Evolutionary conservation across 2,113 vertebrate genomes (phyloP).

Genomic region (Tyto alba): DNA sequence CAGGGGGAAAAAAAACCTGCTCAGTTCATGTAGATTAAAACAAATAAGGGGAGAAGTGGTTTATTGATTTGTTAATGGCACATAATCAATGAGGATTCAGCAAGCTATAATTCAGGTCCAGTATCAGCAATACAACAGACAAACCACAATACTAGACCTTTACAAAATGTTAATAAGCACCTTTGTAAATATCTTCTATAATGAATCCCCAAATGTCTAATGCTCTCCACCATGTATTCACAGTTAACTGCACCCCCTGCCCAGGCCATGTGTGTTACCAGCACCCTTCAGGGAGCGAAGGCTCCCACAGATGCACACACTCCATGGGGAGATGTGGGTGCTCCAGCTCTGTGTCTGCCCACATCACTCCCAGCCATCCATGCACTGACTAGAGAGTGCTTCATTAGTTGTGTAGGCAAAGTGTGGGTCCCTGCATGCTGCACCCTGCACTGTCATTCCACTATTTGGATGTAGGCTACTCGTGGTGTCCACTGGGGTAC

Average conservation of each 20-base stretch:
- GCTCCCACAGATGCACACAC: background rate
- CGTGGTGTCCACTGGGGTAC: background rate
- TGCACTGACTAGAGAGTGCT: background rate
- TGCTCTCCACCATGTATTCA: background rate
- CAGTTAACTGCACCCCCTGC: background rate
- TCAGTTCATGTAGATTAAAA: background rate
- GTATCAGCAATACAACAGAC: background rate
- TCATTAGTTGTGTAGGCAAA: rapidly evolving
- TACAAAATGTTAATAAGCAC: background rate
- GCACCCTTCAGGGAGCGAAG: no score
- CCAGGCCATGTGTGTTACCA: background rate
- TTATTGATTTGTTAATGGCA: background rate
- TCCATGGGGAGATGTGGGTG: background rate
- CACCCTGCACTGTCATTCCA: background rate
- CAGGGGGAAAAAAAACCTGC: background rate
- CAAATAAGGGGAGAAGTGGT: background rate
- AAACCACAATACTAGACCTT: background rate
- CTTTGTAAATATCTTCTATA: background rate
- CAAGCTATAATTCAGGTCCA: background rate
- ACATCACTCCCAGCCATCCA: background rate
- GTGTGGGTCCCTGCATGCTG: rapidly evolving
- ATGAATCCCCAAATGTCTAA: background rate
- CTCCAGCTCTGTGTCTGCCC: background rate
- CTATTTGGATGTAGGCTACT: background rate
- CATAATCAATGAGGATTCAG: background rate